A percentile compares a stretch with the other conserved stretches of the same genome.
Evolutionary conservation across 2,888 invertebrate genomes (phyloP).

Genomic region (Allygus modestus): DNA sequence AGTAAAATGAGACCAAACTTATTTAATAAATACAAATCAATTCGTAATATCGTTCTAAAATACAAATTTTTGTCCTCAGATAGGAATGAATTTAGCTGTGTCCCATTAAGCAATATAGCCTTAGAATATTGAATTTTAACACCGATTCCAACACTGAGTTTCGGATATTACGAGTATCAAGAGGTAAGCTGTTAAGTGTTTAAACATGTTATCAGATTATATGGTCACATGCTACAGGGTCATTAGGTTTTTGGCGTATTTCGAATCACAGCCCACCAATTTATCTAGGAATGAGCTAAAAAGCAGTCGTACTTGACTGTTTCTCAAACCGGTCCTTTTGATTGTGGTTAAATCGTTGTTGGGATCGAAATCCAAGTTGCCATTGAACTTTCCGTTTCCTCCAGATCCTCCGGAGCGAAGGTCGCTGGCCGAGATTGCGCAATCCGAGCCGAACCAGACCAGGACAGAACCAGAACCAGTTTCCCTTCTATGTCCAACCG

Average conservation of each 20-base stretch:
- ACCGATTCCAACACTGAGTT: too few species aligned
- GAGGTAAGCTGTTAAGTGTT: too few species aligned
- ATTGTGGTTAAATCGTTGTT: not conserved
- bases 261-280: not conserved
- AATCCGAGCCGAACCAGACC: not conserved
- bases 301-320: conserved; percentile 2
- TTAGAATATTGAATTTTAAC: too few species aligned
- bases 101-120: too few species aligned
- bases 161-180: too few species aligned
- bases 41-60: too few species aligned
- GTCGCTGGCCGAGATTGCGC: conserved; percentile 13
- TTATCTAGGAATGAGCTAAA: conserved; percentile 6
- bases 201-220: too few species aligned
- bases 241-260: not conserved
- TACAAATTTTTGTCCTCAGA: too few species aligned
- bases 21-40: too few species aligned
- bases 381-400: conserved; percentile 11
- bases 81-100: too few species aligned
- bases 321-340: not conserved
- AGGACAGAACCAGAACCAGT: conserved; percentile 22
- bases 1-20: too few species aligned
- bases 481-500: conserved; percentile 1
- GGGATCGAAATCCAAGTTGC: not conserved
- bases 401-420: not conserved
- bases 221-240: not conserved